Conservation (phyloP, 2,113 vertebrate genomes). For the Circaetus cinerascens region DNA sequence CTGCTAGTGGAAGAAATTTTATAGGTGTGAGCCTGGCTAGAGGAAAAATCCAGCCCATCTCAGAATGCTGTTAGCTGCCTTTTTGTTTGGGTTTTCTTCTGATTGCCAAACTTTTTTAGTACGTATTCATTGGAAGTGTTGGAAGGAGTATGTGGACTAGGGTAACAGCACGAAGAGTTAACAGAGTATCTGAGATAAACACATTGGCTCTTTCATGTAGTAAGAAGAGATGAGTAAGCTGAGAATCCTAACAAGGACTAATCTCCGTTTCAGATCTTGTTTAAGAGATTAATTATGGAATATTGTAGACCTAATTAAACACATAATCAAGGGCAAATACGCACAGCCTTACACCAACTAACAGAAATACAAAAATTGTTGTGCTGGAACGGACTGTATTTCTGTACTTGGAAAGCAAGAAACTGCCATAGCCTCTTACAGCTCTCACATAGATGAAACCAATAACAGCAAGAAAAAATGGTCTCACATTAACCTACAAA, state of each 20-base stretch:
- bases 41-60: neutral
- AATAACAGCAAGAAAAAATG: neutral
- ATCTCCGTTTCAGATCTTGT: slow-evolving; percentile 31
- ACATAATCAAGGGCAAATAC: neutral
- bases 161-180: neutral
- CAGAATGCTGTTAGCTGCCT: neutral
- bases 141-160: neutral
- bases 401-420: neutral
- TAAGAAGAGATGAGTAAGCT: slow-evolving; percentile 1
- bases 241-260: neutral
- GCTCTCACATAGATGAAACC: neutral
- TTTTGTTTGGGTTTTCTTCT: neutral
- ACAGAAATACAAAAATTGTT: neutral
- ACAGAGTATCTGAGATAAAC: neutral
- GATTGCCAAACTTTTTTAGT: neutral
- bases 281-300: slow-evolving; percentile 22
- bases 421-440: neutral
- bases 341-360: neutral
- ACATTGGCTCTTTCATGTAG: neutral
- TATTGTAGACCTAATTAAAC: slow-evolving; percentile 22
- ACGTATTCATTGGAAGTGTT: neutral
- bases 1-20: neutral
- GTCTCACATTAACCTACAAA: neutral
- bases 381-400: neutral
- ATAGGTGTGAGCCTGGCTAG: neutral